phyloP scores from a whole-genome alignment of 2,888 invertebrate genomes.

The Cataglyphis cursor region DNA sequence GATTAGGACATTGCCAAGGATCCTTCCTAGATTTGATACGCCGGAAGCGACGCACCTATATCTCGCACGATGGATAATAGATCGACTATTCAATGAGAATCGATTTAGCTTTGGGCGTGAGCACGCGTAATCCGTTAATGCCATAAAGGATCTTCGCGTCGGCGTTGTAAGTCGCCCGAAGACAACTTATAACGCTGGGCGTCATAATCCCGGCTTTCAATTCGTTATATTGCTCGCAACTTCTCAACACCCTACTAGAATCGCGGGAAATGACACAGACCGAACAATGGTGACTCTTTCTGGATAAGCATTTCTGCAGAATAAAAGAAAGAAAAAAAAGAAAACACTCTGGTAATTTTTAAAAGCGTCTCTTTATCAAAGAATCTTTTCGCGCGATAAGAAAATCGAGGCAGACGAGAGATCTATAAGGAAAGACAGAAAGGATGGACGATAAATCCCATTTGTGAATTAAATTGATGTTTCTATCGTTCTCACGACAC shows the following conservation, averaged over 20 bases:
- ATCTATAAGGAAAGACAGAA: constrained; percentile 2
- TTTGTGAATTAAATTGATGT: constrained; percentile 46
- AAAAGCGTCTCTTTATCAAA: constrained; percentile 15
- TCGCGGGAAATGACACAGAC: neutral
- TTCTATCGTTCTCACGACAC: constrained; percentile 24
- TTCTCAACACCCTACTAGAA: neutral
- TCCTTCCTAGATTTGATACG: neutral
- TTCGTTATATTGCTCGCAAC: constrained; percentile 52
- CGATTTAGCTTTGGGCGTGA: constrained; percentile 34
- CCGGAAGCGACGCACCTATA: neutral
- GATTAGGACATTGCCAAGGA: constrained; percentile 7
- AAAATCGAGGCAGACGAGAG: constrained; percentile 45
- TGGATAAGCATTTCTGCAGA: constrained; percentile 28
- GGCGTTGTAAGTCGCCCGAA: constrained; percentile 43
- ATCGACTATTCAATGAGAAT: constrained; percentile 47
- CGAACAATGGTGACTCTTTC: constrained; percentile 7
- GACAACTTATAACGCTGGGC: constrained; percentile 34
- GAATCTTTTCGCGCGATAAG: constrained; percentile 45
- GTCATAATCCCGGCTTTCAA: constrained; percentile 56
- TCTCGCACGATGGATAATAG: constrained; percentile 19
- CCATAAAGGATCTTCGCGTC: constrained; percentile 16
- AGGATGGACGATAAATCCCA: constrained; percentile 45
- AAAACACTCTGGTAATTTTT: constrained; percentile 31
- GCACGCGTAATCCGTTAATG: constrained; percentile 52
- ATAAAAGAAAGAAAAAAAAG: neutral